Evolutionary conservation across 2,113 vertebrate genomes (phyloP).

Genomic region (Phaethornis superciliosus): DNA sequence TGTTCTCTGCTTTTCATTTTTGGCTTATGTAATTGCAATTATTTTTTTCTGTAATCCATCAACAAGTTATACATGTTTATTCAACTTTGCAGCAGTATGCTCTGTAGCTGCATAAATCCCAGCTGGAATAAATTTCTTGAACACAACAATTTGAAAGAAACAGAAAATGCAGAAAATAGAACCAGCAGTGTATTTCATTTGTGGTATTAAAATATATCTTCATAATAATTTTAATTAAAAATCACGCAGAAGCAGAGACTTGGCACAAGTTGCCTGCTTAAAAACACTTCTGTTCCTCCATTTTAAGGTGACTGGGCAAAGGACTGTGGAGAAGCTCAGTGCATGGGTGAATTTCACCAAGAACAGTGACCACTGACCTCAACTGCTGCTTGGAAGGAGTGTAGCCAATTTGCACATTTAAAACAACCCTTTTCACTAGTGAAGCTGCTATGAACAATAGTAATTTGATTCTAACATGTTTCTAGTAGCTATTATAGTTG

Average conservation of each 20-base stretch:
- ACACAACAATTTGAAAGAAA: background rate
- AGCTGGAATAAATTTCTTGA: background rate
- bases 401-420: background rate
- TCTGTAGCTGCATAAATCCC: background rate
- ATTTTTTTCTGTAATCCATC: background rate
- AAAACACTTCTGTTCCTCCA: background rate
- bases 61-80: background rate
- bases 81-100: background rate
- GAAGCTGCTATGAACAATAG: background rate
- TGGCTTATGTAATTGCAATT: background rate
- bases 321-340: background rate
- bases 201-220: background rate
- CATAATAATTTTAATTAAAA: background rate
- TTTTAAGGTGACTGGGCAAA: background rate
- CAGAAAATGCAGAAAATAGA: background rate
- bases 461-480: background rate
- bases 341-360: background rate
- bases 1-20: background rate
- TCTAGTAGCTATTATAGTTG: background rate
- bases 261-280: background rate
- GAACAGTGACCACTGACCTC: background rate
- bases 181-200: background rate
- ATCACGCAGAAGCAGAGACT: background rate
- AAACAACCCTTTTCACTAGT: background rate
- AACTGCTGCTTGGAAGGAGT: background rate